Percentiles rank a stretch among this genome's conserved stretches.
These are phyloP conservation scores for Xiphophorus hellerii DNA, from an alignment of 2,113 vertebrate species.

Conservation along the genomic window DNA sequence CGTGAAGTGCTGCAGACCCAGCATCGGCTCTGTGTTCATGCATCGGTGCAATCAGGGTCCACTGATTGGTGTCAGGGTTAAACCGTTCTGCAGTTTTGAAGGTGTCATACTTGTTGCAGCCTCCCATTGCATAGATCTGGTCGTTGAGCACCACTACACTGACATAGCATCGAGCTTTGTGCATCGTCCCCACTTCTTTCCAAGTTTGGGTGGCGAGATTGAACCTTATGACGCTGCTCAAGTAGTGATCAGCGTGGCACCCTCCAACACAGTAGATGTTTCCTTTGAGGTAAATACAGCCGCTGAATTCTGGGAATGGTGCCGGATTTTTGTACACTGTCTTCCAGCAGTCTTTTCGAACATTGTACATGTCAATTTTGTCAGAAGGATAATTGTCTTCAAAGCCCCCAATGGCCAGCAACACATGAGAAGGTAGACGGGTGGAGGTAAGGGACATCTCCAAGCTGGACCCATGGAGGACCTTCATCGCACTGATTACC, in stretches of 20 bases:
- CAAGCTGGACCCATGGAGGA: not conserved
- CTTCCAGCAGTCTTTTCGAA: conserved; percentile 16
- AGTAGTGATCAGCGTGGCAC: not conserved
- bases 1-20: not conserved
- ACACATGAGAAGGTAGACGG: conserved; percentile 12
- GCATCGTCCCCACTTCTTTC: conserved; percentile 9
- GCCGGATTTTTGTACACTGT: not conserved
- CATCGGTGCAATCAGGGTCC: conserved; percentile 32
- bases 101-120: not conserved
- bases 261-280: conserved; percentile 33
- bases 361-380: conserved; percentile 16
- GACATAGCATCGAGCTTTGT: not conserved
- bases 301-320: not conserved
- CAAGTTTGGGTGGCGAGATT: conserved; percentile 15
- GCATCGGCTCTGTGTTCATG: not conserved
- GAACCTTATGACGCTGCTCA: conserved; percentile 1
- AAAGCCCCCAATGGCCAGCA: conserved; percentile 13
- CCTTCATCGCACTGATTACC: not conserved
- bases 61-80: conserved; percentile 8
- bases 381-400: not conserved
- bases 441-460: not conserved
- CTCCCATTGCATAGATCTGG: conserved; percentile 34
- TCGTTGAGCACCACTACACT: conserved; percentile 5
- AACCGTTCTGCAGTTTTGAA: conserved; percentile 23
- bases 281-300: conserved; percentile 11